A percentile compares a stretch with the other conserved stretches of the same genome.
These are phyloP conservation scores for Poeciliopsis occidentalis DNA, from an alignment of 2,113 vertebrate genomes.

Conservation along the genomic window DNA sequence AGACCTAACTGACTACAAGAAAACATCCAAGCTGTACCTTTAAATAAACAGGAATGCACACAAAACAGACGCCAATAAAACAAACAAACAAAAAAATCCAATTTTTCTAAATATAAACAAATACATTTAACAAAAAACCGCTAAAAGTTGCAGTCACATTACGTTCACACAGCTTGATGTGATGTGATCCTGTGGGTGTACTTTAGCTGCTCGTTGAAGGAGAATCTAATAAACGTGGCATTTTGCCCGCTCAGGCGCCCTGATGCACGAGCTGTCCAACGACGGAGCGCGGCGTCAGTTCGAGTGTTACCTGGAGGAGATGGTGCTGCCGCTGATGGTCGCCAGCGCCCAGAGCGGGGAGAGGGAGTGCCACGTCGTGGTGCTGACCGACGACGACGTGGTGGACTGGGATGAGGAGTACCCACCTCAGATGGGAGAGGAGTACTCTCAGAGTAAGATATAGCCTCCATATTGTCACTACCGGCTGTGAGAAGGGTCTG, in stretches of 20 bases:
- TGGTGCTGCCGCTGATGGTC: constrained; percentile 96
- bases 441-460: constrained; percentile 84
- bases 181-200: neutral
- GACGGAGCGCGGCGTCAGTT: constrained; percentile 94
- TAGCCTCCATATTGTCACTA: neutral
- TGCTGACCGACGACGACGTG: constrained; percentile 93
- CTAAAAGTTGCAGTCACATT: neutral
- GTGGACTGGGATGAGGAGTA: constrained; percentile 98
- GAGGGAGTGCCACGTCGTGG: constrained; percentile 93
- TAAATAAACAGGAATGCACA: too few species aligned
- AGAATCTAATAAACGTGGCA: neutral
- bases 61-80: too few species aligned
- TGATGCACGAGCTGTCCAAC: constrained; percentile 94
- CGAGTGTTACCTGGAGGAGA: constrained; percentile 92
- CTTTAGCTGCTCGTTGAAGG: neutral
- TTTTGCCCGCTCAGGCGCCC: constrained; percentile 83
- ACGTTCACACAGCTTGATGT: neutral
- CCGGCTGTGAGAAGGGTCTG: too few species aligned
- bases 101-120: neutral
- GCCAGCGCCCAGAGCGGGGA: constrained; percentile 92
- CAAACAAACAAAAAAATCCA: too few species aligned
- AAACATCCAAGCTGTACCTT: too few species aligned
- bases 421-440: constrained; percentile 94
- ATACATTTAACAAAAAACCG: neutral
- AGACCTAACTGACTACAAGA: too few species aligned